Evolutionary conservation across 2,888 invertebrate species (phyloP).

Genomic region (Drosophila anomalata): DNA sequence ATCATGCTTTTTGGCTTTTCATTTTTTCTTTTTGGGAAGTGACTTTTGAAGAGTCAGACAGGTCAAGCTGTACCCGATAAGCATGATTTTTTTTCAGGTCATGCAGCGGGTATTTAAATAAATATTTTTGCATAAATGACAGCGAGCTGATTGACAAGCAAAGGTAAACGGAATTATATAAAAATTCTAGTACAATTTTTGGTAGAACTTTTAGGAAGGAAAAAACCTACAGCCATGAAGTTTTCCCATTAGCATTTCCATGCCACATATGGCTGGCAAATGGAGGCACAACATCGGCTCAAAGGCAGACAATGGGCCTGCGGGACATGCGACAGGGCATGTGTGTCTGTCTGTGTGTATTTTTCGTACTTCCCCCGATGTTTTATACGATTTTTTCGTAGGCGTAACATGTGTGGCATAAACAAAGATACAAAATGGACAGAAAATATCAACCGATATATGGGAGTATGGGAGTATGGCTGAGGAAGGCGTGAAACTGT

Average conservation of each 20-base stretch:
- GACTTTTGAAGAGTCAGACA: conserved; percentile 8
- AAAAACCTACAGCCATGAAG: neutral
- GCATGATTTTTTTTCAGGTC: neutral
- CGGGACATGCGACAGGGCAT: conserved; percentile 27
- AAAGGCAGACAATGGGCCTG: conserved; percentile 44
- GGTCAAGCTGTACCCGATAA: conserved; percentile 27
- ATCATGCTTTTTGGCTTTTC: neutral
- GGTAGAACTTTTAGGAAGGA: neutral
- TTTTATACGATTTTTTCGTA: conserved; percentile 67
- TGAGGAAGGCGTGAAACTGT: conserved; percentile 73
- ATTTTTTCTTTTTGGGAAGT: neutral
- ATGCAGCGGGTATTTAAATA: neutral
- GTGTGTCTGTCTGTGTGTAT: conserved; percentile 1
- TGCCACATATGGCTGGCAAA: conserved; percentile 73
- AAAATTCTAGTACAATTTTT: neutral
- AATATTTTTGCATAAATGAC: conserved; percentile 1
- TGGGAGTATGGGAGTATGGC: conserved; percentile 6
- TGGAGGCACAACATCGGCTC: conserved; percentile 48
- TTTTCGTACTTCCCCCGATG: conserved; percentile 36
- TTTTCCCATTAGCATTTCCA: conserved; percentile 66
- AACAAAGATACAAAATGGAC: conserved; percentile 55
- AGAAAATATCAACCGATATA: conserved; percentile 36
- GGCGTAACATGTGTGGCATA: conserved; percentile 79
- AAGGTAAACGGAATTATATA: neutral
- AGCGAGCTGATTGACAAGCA: neutral